phyloP scores from a whole-genome alignment of 2,113 vertebrate genomes.

The Strix aluco region DNA sequence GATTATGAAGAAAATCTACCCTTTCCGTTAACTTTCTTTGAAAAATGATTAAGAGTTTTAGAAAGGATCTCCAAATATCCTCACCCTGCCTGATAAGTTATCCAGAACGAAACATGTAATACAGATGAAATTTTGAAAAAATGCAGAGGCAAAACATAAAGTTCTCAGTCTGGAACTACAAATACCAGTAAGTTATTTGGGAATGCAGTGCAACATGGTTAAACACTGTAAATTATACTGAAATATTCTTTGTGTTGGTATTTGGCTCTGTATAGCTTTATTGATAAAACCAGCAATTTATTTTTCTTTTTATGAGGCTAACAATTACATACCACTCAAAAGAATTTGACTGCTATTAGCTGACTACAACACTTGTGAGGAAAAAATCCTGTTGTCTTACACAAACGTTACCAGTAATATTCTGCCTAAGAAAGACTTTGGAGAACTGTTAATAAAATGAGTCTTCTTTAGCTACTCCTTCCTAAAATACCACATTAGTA shows the following conservation, averaged over 20 bases:
- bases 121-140: slow-evolving; percentile 55
- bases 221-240: slow-evolving; percentile 66
- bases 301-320: slow-evolving; percentile 39
- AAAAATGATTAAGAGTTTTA: slow-evolving; percentile 72
- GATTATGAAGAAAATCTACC: slow-evolving; percentile 75
- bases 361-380: slow-evolving; percentile 17
- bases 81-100: slow-evolving; percentile 61
- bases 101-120: slow-evolving; percentile 56
- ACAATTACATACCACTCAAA: slow-evolving; percentile 48
- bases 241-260: slow-evolving; percentile 59
- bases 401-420: slow-evolving; percentile 24
- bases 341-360: slow-evolving; percentile 61
- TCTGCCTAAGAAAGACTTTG: background rate
- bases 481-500: background rate
- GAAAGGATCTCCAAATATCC: slow-evolving; percentile 72
- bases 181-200: slow-evolving; percentile 44
- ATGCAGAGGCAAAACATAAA: slow-evolving; percentile 58
- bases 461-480: background rate
- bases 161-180: slow-evolving; percentile 64
- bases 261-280: slow-evolving; percentile 57
- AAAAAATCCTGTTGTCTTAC: slow-evolving; percentile 15
- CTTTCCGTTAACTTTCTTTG: slow-evolving; percentile 74
- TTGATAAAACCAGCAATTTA: slow-evolving; percentile 60
- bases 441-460: background rate
- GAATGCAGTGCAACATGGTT: slow-evolving; percentile 50